Evolutionary conservation across 2,888 invertebrate genomes (phyloP).

Genomic region (Prostheceraeus crozeri): DNA sequence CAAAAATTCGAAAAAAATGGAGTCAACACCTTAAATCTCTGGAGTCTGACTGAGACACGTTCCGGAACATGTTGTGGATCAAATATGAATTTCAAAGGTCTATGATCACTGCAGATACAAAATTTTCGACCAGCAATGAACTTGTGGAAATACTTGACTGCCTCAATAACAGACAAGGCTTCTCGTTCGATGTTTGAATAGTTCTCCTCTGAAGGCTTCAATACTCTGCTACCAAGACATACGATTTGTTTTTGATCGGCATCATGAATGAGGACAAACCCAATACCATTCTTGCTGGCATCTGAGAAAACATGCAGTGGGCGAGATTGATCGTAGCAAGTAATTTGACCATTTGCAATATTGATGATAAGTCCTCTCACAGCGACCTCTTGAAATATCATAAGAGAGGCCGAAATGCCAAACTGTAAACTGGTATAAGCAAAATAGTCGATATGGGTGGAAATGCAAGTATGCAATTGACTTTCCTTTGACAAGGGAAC

Average conservation of each 20-base stretch:
- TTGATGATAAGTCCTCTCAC: background rate
- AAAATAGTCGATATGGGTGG: constrained; percentile 3
- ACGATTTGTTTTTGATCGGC: background rate
- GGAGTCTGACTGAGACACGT: too few relatives aligned
- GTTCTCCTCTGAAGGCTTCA: background rate
- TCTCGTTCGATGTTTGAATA: constrained; percentile 22
- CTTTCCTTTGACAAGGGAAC: background rate
- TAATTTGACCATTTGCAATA: constrained; percentile 39
- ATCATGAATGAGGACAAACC: background rate
- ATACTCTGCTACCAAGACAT: constrained; percentile 7
- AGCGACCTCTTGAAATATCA: background rate
- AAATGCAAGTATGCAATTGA: background rate
- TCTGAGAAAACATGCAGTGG: background rate
- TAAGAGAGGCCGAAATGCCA: background rate
- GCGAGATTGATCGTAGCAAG: constrained; percentile 32
- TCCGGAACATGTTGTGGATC: too few relatives aligned
- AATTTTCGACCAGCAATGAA: background rate
- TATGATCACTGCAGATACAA: too few relatives aligned
- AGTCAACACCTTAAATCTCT: too few relatives aligned
- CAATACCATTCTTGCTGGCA: background rate
- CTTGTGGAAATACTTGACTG: background rate
- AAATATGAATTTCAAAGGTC: too few relatives aligned
- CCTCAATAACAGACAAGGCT: background rate
- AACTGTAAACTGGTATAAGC: background rate
- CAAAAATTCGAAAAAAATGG: too few relatives aligned